Conservation (phyloP, 2,888 invertebrate genomes). For the Apamea anceps region DNA sequence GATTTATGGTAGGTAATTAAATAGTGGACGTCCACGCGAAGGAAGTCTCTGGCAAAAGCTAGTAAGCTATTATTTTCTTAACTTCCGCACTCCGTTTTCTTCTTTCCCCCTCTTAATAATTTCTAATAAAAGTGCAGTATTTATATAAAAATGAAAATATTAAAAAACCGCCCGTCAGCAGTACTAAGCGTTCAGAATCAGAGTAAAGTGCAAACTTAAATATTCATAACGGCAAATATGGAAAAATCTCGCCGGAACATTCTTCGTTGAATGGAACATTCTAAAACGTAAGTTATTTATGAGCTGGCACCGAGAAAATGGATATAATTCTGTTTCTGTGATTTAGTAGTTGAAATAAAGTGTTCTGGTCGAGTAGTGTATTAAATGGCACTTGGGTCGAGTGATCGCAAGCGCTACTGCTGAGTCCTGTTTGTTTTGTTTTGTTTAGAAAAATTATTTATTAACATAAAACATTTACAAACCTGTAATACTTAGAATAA, state of each 20-base stretch:
- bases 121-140: not conserved
- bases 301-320: slow-evolving; percentile 28
- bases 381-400: not conserved
- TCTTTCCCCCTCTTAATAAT: not conserved
- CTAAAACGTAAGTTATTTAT: slow-evolving; percentile 57
- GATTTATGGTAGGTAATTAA: too few species aligned
- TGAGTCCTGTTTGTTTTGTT: too few species aligned
- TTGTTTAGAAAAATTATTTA: too few species aligned
- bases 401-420: not conserved
- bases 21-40: not conserved
- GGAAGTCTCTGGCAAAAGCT: not conserved
- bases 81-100: not conserved
- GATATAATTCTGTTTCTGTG: slow-evolving; percentile 41
- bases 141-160: not conserved
- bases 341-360: slow-evolving; percentile 28
- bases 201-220: slow-evolving; percentile 75
- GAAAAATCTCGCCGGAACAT: slow-evolving; percentile 76
- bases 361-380: not conserved
- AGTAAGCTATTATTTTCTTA: not conserved
- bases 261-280: slow-evolving; percentile 51
- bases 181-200: slow-evolving; percentile 60
- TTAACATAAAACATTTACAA: too few species aligned
- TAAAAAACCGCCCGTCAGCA: slow-evolving; percentile 44
- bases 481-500: too few species aligned
- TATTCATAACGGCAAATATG: slow-evolving; percentile 82